phyloP scores from a whole-genome alignment of 2,113 vertebrate species.

The Ahaetulla prasina region DNA sequence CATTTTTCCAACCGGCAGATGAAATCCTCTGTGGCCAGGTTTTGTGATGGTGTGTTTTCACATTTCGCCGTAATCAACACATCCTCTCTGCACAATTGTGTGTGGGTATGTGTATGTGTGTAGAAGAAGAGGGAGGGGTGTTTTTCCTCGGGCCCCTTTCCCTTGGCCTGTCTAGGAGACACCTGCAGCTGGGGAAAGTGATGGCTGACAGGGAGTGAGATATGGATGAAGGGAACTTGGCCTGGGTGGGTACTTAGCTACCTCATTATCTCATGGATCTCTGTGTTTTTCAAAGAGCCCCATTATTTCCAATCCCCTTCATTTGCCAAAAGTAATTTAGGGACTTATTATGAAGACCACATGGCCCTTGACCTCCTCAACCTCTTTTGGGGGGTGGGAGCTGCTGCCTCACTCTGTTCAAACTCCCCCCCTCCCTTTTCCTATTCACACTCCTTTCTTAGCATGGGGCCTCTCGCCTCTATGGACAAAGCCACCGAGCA shows the following conservation, averaged over 20 bases:
- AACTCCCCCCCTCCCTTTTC: slow-evolving; percentile 5
- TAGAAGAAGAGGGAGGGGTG: neutral
- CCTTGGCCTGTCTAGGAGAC: neutral
- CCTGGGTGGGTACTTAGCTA: slow-evolving; percentile 11
- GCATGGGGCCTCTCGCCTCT: neutral
- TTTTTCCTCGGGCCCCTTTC: fast-evolving
- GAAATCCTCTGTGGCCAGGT: neutral
- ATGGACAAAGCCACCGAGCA: slow-evolving; percentile 19
- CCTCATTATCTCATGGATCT: slow-evolving; percentile 69
- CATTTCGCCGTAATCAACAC: neutral
- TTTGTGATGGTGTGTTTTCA: neutral
- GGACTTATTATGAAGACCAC: slow-evolving; percentile 20
- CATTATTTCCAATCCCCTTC: slow-evolving; percentile 69
- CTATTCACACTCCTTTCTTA: neutral
- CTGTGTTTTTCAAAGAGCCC: slow-evolving; percentile 55
- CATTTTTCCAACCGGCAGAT: neutral
- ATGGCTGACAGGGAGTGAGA: neutral
- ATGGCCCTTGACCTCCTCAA: slow-evolving; percentile 31
- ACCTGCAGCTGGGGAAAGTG: slow-evolving; percentile 1
- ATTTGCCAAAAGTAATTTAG: slow-evolving; percentile 70
- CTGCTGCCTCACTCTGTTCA: slow-evolving; percentile 3
- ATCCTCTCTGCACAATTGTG: neutral
- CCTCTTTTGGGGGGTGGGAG: neutral
- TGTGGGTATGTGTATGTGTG: neutral
- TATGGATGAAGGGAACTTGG: neutral